Conservation (phyloP, 1,140 invertebrate genomes). For the Plutomurus gul region DNA sequence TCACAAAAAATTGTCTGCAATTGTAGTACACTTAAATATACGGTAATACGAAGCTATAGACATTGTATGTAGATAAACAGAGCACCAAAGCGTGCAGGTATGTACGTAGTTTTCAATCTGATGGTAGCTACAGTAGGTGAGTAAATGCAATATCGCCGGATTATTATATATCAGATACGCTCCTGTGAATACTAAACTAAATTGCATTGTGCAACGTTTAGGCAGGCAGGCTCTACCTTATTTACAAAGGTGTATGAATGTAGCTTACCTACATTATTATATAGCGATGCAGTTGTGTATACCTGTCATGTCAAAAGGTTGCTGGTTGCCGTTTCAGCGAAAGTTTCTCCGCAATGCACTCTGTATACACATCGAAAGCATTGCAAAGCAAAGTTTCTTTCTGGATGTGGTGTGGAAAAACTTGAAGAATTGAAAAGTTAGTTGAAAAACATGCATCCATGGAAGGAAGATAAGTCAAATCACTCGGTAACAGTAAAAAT, state of each 20-base stretch:
- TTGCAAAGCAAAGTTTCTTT: background rate
- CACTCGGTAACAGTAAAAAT: too few species aligned
- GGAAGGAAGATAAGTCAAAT: too few species aligned
- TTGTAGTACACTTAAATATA: too few species aligned
- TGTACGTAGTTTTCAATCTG: too few species aligned
- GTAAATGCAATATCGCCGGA: background rate
- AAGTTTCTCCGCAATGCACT: background rate
- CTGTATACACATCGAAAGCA: background rate
- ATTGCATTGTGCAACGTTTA: conserved; percentile 6
- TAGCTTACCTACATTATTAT: too few species aligned
- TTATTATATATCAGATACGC: background rate
- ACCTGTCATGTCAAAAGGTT: conserved; percentile 22
- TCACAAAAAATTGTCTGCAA: background rate
- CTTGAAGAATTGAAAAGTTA: conserved; percentile 15
- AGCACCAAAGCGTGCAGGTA: too few species aligned
- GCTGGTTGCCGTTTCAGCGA: conserved; percentile 2
- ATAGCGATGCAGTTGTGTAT: background rate
- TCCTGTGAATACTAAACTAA: background rate
- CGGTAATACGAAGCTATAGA: too few species aligned
- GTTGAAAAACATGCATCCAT: background rate
- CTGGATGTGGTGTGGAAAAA: background rate
- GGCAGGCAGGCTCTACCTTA: background rate
- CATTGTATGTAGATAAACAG: too few species aligned
- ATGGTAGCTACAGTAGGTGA: background rate
- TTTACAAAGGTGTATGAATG: too few species aligned